Evolutionary conservation across 2,113 vertebrate species (phyloP).

Genomic region (Mus pahari): DNA sequence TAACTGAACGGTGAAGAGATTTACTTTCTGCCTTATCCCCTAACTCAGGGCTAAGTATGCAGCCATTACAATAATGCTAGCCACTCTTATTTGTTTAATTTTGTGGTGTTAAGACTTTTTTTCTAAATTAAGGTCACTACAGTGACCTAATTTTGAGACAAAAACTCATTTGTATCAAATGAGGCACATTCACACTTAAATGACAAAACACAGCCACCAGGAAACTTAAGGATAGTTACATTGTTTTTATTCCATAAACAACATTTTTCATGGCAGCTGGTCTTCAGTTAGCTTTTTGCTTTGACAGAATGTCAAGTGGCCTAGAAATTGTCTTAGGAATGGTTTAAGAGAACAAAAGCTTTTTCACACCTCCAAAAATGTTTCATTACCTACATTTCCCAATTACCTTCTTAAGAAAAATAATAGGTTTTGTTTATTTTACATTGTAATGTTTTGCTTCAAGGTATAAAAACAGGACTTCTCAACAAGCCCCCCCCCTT

Average conservation of each 20-base stretch:
- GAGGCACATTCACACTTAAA: constrained; percentile 48
- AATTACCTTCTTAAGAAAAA: constrained; percentile 76
- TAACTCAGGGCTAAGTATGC: not conserved
- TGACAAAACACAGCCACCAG: constrained; percentile 54
- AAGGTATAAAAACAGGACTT: constrained; percentile 81
- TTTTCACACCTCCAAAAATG: not conserved
- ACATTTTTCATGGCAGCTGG: constrained; percentile 75
- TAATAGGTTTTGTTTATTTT: constrained; percentile 65
- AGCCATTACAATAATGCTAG: not conserved
- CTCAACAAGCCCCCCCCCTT: constrained; percentile 79
- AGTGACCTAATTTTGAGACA: not conserved
- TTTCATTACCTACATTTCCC: constrained; percentile 53
- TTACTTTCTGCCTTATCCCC: not conserved
- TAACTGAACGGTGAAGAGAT: not conserved
- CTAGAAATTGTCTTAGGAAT: constrained; percentile 74
- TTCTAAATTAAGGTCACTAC: constrained; percentile 13
- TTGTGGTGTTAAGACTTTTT: not conserved
- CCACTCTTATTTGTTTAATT: not conserved
- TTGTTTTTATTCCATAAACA: constrained; percentile 83
- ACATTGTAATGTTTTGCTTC: constrained; percentile 70
- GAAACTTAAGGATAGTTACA: constrained; percentile 55
- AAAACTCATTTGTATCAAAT: constrained; percentile 17
- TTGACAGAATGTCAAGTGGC: constrained; percentile 75
- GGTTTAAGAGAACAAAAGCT: constrained; percentile 79
- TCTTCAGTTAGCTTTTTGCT: constrained; percentile 52